A percentile compares a stretch with the other conserved stretches of the same genome.
These are phyloP conservation scores for Acleris emargana DNA, from an alignment of 2,888 invertebrate genomes.

Conservation along the genomic window DNA sequence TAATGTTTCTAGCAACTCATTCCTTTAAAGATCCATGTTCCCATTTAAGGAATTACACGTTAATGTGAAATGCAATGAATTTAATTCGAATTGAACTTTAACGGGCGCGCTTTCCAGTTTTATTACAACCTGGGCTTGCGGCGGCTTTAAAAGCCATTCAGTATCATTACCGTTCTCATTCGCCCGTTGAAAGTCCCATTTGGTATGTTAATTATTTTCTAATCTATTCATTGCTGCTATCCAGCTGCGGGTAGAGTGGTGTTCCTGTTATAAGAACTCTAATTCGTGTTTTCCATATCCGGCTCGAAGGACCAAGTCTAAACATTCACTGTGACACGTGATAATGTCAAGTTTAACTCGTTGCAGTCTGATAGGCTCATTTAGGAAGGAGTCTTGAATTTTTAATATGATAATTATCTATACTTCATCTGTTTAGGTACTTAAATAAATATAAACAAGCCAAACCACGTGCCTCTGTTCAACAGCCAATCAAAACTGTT, in stretches of 20 bases:
- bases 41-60: conserved; percentile 3
- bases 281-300: neutral
- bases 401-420: too few species aligned
- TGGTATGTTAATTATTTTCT: conserved; percentile 11
- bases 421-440: too few species aligned
- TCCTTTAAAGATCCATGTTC: neutral
- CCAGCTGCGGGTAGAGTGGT: neutral
- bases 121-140: conserved; percentile 7
- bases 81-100: conserved; percentile 21
- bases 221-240: conserved; percentile 8
- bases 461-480: too few species aligned
- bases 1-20: too few species aligned
- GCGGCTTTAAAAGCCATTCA: conserved; percentile 6
- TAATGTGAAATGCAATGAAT: conserved; percentile 11
- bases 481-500: too few species aligned
- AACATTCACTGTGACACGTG: too few species aligned
- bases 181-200: conserved; percentile 2
- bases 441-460: too few species aligned
- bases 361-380: too few species aligned
- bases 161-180: conserved; percentile 7
- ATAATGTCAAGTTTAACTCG: too few species aligned
- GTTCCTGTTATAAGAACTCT: too few species aligned
- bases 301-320: neutral
- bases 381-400: too few species aligned
- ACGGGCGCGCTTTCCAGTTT: conserved; percentile 13